phyloP scores from a whole-genome alignment of 2,797 vertebrate genomes.

The Paramormyrops hopkinsi region DNA sequence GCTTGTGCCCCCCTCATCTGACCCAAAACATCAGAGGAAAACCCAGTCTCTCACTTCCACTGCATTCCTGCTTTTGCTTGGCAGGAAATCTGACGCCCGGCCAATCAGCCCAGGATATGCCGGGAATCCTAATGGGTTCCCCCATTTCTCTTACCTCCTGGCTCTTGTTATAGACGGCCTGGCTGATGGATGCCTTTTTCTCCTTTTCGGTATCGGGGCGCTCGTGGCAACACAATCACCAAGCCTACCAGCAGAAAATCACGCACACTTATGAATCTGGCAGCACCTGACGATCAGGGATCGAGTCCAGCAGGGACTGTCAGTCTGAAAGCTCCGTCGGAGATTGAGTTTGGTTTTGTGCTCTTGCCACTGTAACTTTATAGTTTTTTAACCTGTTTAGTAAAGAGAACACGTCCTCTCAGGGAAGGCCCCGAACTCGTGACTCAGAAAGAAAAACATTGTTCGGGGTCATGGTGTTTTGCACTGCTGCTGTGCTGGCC shows the following conservation, averaged over 20 bases:
- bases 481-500: not conserved
- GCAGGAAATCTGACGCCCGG: slow-evolving; percentile 18
- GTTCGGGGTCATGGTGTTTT: not conserved
- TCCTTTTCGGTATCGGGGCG: not conserved
- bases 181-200: not conserved
- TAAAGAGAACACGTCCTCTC: not conserved
- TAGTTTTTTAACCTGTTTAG: slow-evolving; percentile 1
- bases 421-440: not conserved
- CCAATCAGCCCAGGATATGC: slow-evolving; percentile 22
- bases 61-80: slow-evolving; percentile 13
- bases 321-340: not conserved
- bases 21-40: not conserved
- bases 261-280: not conserved
- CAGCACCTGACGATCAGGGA: not conserved
- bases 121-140: slow-evolving; percentile 17
- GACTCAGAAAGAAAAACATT: slow-evolving; percentile 15
- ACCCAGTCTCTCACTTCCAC: slow-evolving; percentile 13
- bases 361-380: not conserved
- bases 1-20: not conserved
- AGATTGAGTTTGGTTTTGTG: slow-evolving; percentile 1
- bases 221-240: not conserved
- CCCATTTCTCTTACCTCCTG: slow-evolving; percentile 3
- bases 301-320: not conserved
- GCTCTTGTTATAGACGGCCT: not conserved
- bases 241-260: not conserved